These are phyloP conservation scores for Montipora capricornis DNA, from an alignment of 64 coral and sea anemone species.

Conservation along the genomic window DNA sequence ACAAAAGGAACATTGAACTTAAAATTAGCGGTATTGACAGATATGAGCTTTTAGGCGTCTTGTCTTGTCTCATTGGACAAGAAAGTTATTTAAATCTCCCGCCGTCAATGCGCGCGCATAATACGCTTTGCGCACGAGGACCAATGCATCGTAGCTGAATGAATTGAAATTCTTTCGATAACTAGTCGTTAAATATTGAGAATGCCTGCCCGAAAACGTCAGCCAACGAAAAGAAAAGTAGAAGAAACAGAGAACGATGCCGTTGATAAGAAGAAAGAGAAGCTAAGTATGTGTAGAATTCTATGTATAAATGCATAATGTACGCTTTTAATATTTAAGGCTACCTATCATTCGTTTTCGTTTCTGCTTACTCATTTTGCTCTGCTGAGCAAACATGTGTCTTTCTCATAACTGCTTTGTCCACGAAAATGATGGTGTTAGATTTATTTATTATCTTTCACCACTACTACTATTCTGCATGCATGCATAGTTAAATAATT, in stretches of 20 bases:
- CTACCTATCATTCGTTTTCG: too few relatives aligned
- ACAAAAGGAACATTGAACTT: too few relatives aligned
- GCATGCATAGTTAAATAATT: too few relatives aligned
- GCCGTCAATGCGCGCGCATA: constrained; percentile 30
- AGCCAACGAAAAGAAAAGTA: constrained; percentile 81
- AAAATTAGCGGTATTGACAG: too few relatives aligned
- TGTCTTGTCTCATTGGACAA: neutral
- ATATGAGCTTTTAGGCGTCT: too few relatives aligned
- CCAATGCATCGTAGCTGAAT: neutral
- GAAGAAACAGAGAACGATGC: constrained; percentile 32
- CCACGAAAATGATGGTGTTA: too few relatives aligned
- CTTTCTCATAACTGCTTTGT: too few relatives aligned
- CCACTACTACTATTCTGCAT: neutral
- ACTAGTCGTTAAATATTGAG: neutral
- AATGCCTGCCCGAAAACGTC: constrained; percentile 92
- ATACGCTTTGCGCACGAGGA: constrained; percentile 9
- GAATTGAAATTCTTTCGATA: neutral
- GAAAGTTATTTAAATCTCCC: constrained; percentile 22
- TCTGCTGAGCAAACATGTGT: too few relatives aligned
- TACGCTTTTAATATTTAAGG: too few relatives aligned
- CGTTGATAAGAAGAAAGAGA: constrained; percentile 66
- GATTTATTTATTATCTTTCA: too few relatives aligned
- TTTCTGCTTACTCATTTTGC: too few relatives aligned
- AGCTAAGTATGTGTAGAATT: constrained; percentile 25
- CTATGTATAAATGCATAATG: too few relatives aligned